A percentile compares a stretch with the other conserved stretches of the same genome.
These are phyloP conservation scores for Petrocephalus zakoni DNA, from an alignment of 2,113 vertebrate species.

Conservation along the genomic window DNA sequence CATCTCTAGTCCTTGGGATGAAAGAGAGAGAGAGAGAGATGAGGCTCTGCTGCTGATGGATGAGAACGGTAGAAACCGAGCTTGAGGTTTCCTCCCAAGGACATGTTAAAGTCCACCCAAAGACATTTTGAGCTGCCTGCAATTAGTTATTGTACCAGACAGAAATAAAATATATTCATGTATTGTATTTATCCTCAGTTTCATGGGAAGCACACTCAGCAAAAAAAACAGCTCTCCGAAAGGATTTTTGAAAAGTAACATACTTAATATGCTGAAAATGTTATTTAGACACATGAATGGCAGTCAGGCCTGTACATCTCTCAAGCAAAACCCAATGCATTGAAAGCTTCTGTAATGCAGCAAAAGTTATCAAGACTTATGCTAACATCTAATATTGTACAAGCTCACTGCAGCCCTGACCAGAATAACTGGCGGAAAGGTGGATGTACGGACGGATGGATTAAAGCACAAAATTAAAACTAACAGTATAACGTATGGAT, in stretches of 20 bases:
- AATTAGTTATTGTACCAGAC: background rate
- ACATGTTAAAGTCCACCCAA: background rate
- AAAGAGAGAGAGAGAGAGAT: background rate
- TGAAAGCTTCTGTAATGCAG: background rate
- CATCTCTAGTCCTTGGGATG: background rate
- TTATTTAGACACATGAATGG: background rate
- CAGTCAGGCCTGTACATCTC: background rate
- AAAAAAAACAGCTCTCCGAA: background rate
- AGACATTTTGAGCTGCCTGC: conserved; percentile 4
- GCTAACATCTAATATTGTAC: background rate
- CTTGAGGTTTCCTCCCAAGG: background rate
- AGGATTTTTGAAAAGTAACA: background rate
- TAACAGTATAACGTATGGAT: background rate
- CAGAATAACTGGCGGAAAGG: background rate
- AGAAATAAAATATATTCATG: background rate
- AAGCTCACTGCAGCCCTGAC: background rate
- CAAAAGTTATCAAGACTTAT: background rate
- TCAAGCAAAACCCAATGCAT: background rate
- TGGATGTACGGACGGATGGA: background rate
- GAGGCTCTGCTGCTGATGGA: background rate
- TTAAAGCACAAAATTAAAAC: background rate
- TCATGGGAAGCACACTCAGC: background rate
- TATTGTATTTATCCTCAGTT: background rate
- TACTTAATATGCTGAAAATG: background rate
- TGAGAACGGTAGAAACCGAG: background rate